phyloP scores from a whole-genome alignment of 2,113 vertebrate species.

The Monarcha castaneiventris region DNA sequence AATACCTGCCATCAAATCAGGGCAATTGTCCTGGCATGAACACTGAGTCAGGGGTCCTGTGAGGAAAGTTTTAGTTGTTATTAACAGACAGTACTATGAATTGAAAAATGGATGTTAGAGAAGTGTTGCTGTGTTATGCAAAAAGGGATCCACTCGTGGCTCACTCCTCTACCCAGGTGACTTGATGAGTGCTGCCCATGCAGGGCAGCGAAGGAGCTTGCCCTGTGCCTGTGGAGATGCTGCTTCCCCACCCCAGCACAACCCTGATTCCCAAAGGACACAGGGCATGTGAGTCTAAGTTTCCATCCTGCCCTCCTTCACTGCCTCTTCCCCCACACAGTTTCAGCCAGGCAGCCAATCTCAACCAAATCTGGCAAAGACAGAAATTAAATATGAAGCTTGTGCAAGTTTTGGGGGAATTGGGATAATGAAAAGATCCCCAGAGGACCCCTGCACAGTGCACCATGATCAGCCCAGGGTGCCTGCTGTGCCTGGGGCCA shows the following conservation, averaged over 20 bases:
- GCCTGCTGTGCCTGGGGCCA: background rate
- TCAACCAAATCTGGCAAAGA: background rate
- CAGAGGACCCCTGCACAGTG: background rate
- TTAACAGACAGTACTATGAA: background rate
- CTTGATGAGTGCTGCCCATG: background rate
- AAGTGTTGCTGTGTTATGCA: background rate
- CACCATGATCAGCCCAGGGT: rapidly evolving
- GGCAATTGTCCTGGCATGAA: background rate
- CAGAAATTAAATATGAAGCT: background rate
- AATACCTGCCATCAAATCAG: background rate
- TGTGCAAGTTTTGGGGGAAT: background rate
- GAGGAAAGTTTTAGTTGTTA: background rate
- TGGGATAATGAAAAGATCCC: background rate
- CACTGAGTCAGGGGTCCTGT: background rate
- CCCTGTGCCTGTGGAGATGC: background rate
- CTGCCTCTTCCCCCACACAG: background rate
- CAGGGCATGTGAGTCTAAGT: background rate
- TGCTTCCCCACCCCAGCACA: background rate
- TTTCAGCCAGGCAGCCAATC: background rate
- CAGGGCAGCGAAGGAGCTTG: background rate
- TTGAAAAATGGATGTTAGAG: background rate
- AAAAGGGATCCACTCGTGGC: rapidly evolving
- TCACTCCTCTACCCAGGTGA: background rate
- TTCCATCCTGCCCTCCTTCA: background rate
- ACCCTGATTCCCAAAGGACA: background rate